Percentiles rank a stretch among this genome's conserved stretches.
Conservation (phyloP, 2,113 vertebrate species). For the Ceyx melanurus region DNA sequence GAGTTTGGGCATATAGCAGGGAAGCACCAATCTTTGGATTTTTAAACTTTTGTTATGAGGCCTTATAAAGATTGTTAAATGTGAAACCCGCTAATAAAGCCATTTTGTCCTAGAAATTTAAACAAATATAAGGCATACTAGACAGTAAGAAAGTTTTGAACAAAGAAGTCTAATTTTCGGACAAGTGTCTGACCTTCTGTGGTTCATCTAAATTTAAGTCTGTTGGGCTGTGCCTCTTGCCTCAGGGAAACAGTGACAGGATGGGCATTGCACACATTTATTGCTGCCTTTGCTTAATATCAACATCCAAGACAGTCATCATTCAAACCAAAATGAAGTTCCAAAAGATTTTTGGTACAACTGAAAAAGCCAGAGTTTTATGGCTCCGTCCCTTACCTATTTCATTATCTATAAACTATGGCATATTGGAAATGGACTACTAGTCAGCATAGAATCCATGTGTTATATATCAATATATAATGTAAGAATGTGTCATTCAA, state of each 20-base stretch:
- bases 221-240: background rate
- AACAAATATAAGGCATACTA: background rate
- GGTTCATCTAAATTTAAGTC: background rate
- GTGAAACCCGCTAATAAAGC: background rate
- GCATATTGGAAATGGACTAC: slow-evolving; percentile 34
- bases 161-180: background rate
- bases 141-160: background rate
- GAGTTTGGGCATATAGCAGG: background rate
- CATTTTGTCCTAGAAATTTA: background rate
- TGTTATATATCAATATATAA: slow-evolving; percentile 59
- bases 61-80: background rate
- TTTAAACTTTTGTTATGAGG: background rate
- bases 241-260: background rate
- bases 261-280: background rate
- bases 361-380: slow-evolving; percentile 34
- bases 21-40: background rate
- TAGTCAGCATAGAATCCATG: slow-evolving; percentile 18
- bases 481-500: slow-evolving; percentile 44
- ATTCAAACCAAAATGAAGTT: slow-evolving; percentile 50
- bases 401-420: slow-evolving; percentile 56
- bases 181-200: background rate
- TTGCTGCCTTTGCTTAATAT: slow-evolving; percentile 37
- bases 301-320: slow-evolving; percentile 22
- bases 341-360: slow-evolving; percentile 30
- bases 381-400: background rate